Conservation (phyloP, 2,888 invertebrate genomes). For the Polyommatus icarus region DNA sequence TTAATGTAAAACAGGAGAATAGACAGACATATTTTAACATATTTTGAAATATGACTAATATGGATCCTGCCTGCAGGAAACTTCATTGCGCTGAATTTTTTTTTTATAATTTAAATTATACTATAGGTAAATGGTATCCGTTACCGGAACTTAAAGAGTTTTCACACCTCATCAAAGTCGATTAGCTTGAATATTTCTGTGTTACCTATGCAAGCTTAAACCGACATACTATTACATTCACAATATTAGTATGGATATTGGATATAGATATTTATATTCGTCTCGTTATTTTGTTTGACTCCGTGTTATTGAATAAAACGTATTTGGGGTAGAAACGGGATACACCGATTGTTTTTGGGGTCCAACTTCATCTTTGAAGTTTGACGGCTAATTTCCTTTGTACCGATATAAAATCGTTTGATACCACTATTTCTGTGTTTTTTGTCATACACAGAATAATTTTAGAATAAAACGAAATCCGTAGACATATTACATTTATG, state of each 20-base stretch:
- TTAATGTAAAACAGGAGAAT: background rate
- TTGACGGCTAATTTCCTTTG: constrained; percentile 57
- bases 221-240: too few species aligned
- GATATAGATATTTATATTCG: background rate
- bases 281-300: constrained; percentile 61
- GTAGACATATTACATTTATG: background rate
- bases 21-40: background rate
- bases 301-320: constrained; percentile 72
- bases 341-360: constrained; percentile 63
- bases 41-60: too few species aligned
- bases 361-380: constrained; percentile 57
- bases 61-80: too few species aligned
- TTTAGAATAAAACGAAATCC: background rate
- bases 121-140: too few species aligned
- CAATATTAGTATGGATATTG: background rate
- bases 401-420: constrained; percentile 33
- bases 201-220: too few species aligned
- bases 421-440: background rate
- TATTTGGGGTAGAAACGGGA: constrained; percentile 70
- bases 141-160: too few species aligned
- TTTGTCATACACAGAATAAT: background rate
- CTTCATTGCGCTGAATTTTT: too few species aligned
- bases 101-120: too few species aligned
- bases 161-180: too few species aligned
- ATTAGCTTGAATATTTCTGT: too few species aligned